phyloP scores from a whole-genome alignment of 1,140 invertebrate species.

The Cardiocondyla obscurior region DNA sequence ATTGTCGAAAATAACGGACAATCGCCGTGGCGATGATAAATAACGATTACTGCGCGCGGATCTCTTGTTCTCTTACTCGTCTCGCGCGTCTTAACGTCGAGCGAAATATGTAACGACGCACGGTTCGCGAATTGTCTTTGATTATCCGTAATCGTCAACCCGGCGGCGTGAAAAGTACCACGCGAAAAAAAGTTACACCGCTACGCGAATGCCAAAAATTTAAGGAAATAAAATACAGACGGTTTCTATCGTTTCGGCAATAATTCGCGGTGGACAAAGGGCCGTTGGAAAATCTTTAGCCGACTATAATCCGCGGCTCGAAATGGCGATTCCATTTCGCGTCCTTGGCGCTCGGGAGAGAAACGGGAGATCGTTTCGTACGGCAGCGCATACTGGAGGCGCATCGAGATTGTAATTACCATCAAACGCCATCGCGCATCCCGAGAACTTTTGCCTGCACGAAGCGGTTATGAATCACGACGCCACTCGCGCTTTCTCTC shows the following conservation, averaged over 20 bases:
- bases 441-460: constrained; percentile 19
- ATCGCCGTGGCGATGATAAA: neutral
- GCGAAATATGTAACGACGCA: neutral
- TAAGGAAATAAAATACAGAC: neutral
- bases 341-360: neutral
- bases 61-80: neutral
- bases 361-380: constrained; percentile 10
- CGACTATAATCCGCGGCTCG: neutral
- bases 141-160: constrained; percentile 36
- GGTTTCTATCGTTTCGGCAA: neutral
- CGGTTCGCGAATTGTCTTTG: constrained; percentile 21
- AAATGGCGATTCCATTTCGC: constrained; percentile 23
- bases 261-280: neutral
- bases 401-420: constrained; percentile 37
- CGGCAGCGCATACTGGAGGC: constrained; percentile 9
- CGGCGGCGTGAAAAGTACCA: neutral
- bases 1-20: constrained; percentile 40
- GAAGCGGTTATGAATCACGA: constrained; percentile 35
- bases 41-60: constrained; percentile 5
- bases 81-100: neutral
- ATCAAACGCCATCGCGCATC: constrained; percentile 30
- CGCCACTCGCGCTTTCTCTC: neutral
- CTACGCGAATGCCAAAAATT: too few relatives aligned
- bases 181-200: too few relatives aligned
- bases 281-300: neutral